A percentile compares a stretch with the other conserved stretches of the same genome.
These are phyloP conservation scores for Apodemia zela DNA, from an alignment of 2,888 invertebrate species.

Conservation along the genomic window DNA sequence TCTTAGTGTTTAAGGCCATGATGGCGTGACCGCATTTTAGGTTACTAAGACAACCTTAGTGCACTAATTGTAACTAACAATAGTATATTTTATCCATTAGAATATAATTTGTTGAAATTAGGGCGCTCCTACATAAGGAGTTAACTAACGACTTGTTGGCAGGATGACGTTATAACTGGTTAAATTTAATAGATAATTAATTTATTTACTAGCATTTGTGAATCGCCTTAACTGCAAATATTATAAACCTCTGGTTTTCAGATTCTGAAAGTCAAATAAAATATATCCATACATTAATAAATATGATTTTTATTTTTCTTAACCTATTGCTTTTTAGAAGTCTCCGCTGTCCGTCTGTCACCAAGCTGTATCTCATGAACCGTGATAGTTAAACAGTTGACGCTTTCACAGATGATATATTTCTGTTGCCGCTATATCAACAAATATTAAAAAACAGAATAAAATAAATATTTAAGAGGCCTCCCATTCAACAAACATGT, in stretches of 20 bases:
- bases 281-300: constrained; percentile 57
- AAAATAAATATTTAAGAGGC: too few species aligned
- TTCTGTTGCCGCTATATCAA: too few species aligned
- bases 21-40: constrained; percentile 50
- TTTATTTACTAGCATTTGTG: constrained; percentile 72
- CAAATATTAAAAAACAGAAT: too few species aligned
- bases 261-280: constrained; percentile 75
- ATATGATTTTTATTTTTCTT: constrained; percentile 29
- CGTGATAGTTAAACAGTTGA: too few species aligned
- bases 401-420: too few species aligned
- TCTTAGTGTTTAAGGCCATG: constrained; percentile 36
- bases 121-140: neutral
- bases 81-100: constrained; percentile 51
- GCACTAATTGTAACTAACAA: constrained; percentile 52
- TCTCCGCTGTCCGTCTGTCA: too few species aligned
- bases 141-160: constrained; percentile 57
- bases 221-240: constrained; percentile 70
- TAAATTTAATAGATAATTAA: constrained; percentile 61
- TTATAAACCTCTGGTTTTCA: constrained; percentile 65
- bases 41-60: constrained; percentile 53
- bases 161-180: constrained; percentile 50
- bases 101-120: constrained; percentile 41
- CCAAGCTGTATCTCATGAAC: too few species aligned
- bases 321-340: neutral
- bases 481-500: too few species aligned